Base-by-base conservation (phyloP, 2,113 vertebrate genomes). In the Lethenteron camtschaticum region DNA sequence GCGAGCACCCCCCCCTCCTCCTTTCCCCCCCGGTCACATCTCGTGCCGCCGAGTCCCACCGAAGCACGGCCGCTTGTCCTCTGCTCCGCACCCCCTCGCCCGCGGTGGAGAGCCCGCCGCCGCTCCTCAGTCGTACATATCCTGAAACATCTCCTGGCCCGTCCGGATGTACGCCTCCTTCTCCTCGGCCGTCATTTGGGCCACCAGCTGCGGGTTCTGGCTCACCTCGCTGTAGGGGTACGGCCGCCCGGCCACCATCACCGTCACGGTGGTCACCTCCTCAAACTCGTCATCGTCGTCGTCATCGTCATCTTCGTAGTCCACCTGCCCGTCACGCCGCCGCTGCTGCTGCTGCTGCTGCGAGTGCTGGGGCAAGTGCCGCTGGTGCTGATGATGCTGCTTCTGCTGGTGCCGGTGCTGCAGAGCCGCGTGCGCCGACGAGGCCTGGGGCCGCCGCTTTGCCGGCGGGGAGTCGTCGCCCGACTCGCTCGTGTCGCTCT, bases 401-500 rank as follows among this genome's bases (percentile, higher is more conserved):
- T 41, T 41, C 41, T 41, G 41, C 41, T 41, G 41, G 41, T 41
- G 41, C 41, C 41, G 41, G 41, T 41, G 41, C 41, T 41, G 41
- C 41, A 41, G 41, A 41, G 41, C 41, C 41, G 41, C 41, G 6
- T 41, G 41, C 0, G 57, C 12, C 3, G 77, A 2, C 0, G 78
- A 69, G 1, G 75, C 74, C 12, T 69, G 55, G 5, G 75, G 80
- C n/a, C 63, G 63, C n/a, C 63, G 63, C 10, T 66, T 66, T 20
- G 63, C 63, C 2, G 80, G 79, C 5, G 81, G 81, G 14, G 80
- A 79, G 9, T 94, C 89, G 8, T 96, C 90, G 0, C 95, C 94
- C n/a, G 94, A 99, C 73, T 99, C 94, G 1, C 92, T 97, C 11
- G 92, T 99, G 79, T 99, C 92, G 1, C 92, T 99, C 70, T 96